Evolutionary conservation across 2,888 invertebrate genomes (phyloP), one percentile per base, ranked within the genome.

Genomic region (Bugulina stolonifera): DNA sequence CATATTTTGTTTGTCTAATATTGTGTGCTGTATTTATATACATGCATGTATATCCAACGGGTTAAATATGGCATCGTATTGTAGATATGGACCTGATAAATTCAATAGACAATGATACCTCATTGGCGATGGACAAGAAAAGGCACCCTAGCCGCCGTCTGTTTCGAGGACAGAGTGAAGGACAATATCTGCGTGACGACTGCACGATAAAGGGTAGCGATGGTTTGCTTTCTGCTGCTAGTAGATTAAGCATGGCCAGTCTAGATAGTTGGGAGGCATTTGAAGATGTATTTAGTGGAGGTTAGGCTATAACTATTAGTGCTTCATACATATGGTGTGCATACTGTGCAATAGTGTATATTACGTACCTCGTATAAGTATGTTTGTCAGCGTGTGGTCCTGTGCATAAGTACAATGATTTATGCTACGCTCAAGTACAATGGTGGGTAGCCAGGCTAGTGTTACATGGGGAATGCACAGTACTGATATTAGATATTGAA

Each of bases 201-300:
- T 64, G 64, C 32, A 64, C 64, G 3, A 64, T 64, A 64, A 64
- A 64, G 64, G 64, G 64, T 64, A 64, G 64, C 64, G 64, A 64
- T 64, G 32, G 64, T 34, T 64, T 64, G 64, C 27, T 64, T 64
- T 10, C 64, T 32, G 64, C 64, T 18, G 64, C 64, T 64, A 64
- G 64, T 64, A 64, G 64, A 34, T 22, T 64, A 32, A 22, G 27
- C 25, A 14, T 64, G 64, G 64, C 64, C 27, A 64, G 32, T 22
- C 27, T 64, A 64, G 64, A 64, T 64, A 64, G 64, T 27, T 64
- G 64, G 64, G 64, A 64, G 5, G 29, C 64, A 10, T 64, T 64
- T 64, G 64, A 64, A 32, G 64, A 64, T 64, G 64, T 32, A 2
- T 64, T 64, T 64, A 32, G 64, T 27, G 32, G 32, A 64, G 64